A percentile compares a stretch with the other conserved stretches of the same genome.
Evolutionary conservation across 92 coral and sea anemone genomes (phyloP).

Genomic region (Meandrina meandrites): DNA sequence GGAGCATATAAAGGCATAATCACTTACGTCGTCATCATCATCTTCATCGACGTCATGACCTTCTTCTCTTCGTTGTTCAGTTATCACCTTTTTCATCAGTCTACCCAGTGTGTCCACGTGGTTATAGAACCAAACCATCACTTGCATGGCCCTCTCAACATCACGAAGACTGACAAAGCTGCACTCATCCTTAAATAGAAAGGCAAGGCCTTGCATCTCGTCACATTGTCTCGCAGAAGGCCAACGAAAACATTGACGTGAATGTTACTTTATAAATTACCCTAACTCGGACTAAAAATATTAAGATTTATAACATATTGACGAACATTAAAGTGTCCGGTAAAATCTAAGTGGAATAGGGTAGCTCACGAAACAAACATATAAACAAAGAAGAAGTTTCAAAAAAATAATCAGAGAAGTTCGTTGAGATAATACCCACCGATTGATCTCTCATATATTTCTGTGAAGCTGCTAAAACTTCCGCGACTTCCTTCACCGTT

Average conservation of each 20-base stretch:
- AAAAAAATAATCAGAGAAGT: not conserved
- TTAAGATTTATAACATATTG: not conserved
- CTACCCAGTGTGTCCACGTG: slow-evolving; percentile 62
- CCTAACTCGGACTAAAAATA: not conserved
- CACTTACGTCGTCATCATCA: slow-evolving; percentile 17
- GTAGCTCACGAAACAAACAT: not conserved
- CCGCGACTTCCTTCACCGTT: slow-evolving; percentile 63
- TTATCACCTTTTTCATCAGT: slow-evolving; percentile 27
- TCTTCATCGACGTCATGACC: slow-evolving; percentile 53
- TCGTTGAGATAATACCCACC: slow-evolving; percentile 38
- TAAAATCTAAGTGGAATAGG: not conserved
- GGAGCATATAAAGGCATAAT: not conserved
- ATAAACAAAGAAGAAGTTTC: not conserved
- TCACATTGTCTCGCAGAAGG: not conserved
- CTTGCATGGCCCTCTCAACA: slow-evolving; percentile 86
- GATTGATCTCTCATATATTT: slow-evolving; percentile 80
- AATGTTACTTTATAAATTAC: no score
- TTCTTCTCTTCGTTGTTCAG: slow-evolving; percentile 48
- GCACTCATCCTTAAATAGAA: slow-evolving; percentile 74
- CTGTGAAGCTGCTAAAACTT: slow-evolving; percentile 79
- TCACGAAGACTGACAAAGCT: slow-evolving; percentile 93
- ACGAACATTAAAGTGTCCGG: not conserved
- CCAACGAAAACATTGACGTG: not conserved
- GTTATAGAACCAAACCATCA: slow-evolving; percentile 80
- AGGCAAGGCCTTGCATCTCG: not conserved